A percentile compares a stretch with the other conserved stretches of the same genome.
Conservation (phyloP, 2,113 vertebrate species). For the Coptodon rendalli region DNA sequence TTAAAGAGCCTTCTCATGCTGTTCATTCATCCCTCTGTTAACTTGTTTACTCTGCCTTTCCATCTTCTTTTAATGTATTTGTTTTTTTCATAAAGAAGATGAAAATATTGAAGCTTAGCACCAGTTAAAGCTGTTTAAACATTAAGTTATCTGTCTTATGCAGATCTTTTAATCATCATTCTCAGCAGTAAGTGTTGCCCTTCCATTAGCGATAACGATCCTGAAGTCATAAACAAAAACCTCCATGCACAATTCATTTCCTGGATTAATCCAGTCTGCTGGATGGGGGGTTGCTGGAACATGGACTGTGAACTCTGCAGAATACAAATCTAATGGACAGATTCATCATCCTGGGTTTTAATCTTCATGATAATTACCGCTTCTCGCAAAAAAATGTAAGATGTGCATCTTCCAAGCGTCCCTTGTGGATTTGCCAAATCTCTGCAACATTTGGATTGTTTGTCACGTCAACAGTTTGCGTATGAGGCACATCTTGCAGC, state of each 20-base stretch:
- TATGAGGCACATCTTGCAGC: not conserved
- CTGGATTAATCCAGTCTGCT: not conserved
- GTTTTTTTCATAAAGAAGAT: not conserved
- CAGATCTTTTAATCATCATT: not conserved
- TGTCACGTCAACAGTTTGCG: not conserved
- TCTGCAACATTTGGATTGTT: not conserved
- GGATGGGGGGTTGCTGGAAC: not conserved
- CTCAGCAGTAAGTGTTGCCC: not conserved
- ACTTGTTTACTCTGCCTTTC: not conserved
- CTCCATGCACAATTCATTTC: not conserved
- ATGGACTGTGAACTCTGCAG: not conserved
- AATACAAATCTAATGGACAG: not conserved
- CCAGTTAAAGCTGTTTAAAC: not conserved
- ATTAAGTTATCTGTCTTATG: not conserved
- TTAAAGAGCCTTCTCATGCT: not conserved
- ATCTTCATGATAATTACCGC: not conserved
- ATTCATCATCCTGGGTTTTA: not conserved
- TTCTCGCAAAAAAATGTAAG: not conserved
- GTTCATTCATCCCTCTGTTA: not conserved
- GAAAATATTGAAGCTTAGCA: not conserved
- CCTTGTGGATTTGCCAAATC: not conserved
- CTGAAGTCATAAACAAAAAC: constrained; percentile 4
- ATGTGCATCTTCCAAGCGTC: not conserved
- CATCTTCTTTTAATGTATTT: not conserved
- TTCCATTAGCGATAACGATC: not conserved